Conservation (phyloP, 92 coral and sea anemone genomes). For the Blastomussa wellsi region DNA sequence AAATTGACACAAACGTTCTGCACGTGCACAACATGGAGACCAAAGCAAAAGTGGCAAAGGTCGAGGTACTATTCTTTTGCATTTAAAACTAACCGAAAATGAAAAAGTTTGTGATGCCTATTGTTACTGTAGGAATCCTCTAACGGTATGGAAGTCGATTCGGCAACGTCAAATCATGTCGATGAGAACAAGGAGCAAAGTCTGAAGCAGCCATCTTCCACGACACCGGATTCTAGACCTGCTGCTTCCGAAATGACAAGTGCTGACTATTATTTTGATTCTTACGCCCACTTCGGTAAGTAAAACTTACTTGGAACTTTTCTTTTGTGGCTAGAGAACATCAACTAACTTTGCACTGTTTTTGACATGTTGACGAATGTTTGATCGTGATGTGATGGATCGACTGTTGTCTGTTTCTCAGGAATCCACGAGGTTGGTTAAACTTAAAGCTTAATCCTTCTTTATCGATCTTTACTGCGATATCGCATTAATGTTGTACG, state of each 20-base stretch:
- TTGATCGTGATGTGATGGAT: constrained; percentile 2
- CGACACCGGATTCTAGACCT: constrained; percentile 42
- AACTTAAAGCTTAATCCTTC: too few species aligned
- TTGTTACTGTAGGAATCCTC: constrained; percentile 53
- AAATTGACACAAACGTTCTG: constrained; percentile 12
- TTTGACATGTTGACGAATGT: constrained; percentile 4
- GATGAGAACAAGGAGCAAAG: constrained; percentile 34
- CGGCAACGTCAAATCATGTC: constrained; percentile 47
- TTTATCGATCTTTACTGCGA: background rate
- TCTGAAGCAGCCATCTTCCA: constrained; percentile 40
- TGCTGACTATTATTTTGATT: constrained; percentile 97
- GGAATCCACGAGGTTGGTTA: constrained; percentile 41
- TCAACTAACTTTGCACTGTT: constrained; percentile 3
- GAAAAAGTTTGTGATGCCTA: constrained; percentile 11
- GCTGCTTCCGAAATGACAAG: constrained; percentile 91
- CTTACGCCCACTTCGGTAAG: constrained; percentile 98
- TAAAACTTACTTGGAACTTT: background rate
- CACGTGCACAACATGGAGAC: constrained; percentile 65
- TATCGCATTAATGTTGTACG: background rate
- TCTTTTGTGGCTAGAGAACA: background rate
- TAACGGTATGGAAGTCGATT: constrained; percentile 73
- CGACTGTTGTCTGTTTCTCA: constrained; percentile 4
- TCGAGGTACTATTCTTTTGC: constrained; percentile 64
- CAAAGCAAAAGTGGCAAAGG: constrained; percentile 84
- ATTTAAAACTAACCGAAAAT: background rate